A percentile compares a stretch with the other conserved stretches of the same genome.
Evolutionary conservation across 2,888 invertebrate genomes (phyloP).

Genomic region (Agelastica alni): DNA sequence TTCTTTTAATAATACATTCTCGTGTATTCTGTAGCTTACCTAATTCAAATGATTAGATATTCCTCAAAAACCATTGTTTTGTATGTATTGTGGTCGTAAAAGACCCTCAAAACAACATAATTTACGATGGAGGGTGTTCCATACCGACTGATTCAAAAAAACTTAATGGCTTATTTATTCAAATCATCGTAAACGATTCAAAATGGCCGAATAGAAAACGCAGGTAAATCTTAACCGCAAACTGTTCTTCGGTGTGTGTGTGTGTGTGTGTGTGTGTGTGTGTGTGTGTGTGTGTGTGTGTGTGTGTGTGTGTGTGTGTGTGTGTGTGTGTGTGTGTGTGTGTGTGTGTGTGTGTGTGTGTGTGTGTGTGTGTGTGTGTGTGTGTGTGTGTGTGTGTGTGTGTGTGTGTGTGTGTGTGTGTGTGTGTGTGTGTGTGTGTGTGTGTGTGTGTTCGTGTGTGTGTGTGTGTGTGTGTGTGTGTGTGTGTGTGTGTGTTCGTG

Average conservation of each 20-base stretch:
- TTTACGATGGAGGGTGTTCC: slow-evolving; percentile 53
- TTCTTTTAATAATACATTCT: slow-evolving; percentile 5
- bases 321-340: too few relatives aligned
- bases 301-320: too few relatives aligned
- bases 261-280: not conserved
- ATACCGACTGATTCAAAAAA: slow-evolving; percentile 54
- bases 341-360: too few relatives aligned
- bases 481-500: too few relatives aligned
- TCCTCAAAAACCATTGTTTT: slow-evolving; percentile 14
- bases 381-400: too few relatives aligned
- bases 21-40: slow-evolving; percentile 5
- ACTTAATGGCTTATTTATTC: slow-evolving; percentile 59
- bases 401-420: too few relatives aligned
- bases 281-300: not conserved
- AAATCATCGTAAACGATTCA: slow-evolving; percentile 57
- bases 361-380: too few relatives aligned
- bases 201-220: slow-evolving; percentile 51
- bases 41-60: slow-evolving; percentile 8
- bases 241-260: not conserved
- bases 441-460: too few relatives aligned
- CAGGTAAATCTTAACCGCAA: slow-evolving; percentile 20
- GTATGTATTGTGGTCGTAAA: slow-evolving; percentile 30
- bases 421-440: too few relatives aligned
- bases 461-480: too few relatives aligned
- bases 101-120: slow-evolving; percentile 54